Evolutionary conservation across 2,113 vertebrate genomes (phyloP).

Genomic region (Hippocampus barbouri): DNA sequence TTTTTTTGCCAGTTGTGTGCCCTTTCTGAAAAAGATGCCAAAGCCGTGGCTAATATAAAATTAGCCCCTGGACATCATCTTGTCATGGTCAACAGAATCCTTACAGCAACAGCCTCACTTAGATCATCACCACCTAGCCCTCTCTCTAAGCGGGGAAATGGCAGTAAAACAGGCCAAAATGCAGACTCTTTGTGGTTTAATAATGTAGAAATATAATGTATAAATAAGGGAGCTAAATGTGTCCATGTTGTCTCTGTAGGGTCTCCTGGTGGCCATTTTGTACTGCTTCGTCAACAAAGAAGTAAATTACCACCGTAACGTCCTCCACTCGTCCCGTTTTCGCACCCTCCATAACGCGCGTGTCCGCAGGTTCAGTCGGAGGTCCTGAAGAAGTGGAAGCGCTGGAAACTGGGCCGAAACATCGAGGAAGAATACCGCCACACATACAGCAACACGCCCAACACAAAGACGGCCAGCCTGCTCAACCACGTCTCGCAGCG

Average conservation of each 20-base stretch:
- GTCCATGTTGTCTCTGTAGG: constrained; percentile 69
- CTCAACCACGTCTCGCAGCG: constrained; percentile 49
- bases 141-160: too few species aligned
- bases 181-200: too few species aligned
- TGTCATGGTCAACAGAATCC: too few species aligned
- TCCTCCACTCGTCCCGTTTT: background rate
- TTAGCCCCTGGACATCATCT: too few species aligned
- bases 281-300: constrained; percentile 99
- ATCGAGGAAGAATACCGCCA: constrained; percentile 82
- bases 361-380: constrained; percentile 85
- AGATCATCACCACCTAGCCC: too few species aligned
- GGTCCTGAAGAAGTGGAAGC: constrained; percentile 84
- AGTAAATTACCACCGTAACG: constrained; percentile 65
- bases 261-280: constrained; percentile 92
- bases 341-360: background rate
- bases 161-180: too few species aligned
- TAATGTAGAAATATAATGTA: too few species aligned
- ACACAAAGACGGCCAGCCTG: constrained; percentile 60
- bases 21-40: too few species aligned
- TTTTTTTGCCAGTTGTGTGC: too few species aligned
- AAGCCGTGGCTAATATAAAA: too few species aligned
- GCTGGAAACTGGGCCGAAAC: constrained; percentile 82
- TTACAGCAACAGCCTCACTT: too few species aligned
- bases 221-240: too few species aligned
- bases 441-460: constrained; percentile 74